These are phyloP conservation scores for Salvelinus namaycush DNA, from an alignment of 2,113 vertebrate species.

Conservation along the genomic window DNA sequence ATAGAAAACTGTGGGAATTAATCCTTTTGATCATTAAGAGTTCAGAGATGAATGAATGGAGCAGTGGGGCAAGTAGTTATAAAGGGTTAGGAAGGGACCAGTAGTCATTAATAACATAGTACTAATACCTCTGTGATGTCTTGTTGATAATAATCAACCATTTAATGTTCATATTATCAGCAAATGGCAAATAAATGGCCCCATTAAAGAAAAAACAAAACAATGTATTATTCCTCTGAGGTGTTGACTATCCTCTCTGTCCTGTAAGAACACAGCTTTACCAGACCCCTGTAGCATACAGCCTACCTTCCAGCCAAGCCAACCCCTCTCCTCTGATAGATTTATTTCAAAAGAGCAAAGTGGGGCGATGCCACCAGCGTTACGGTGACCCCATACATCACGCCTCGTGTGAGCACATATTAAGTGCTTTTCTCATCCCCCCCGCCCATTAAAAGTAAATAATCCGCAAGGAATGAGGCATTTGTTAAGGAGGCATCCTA, in stretches of 20 bases:
- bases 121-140: slow-evolving; percentile 33
- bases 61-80: slow-evolving; percentile 30
- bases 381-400: slow-evolving; percentile 75
- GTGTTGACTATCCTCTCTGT: slow-evolving; percentile 8
- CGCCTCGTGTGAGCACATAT: slow-evolving; percentile 71
- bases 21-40: slow-evolving; percentile 72
- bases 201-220: slow-evolving; percentile 33
- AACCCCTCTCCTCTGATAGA: slow-evolving; percentile 47
- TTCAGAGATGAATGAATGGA: slow-evolving; percentile 55
- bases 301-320: slow-evolving; percentile 28
- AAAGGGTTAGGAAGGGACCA: slow-evolving; percentile 54
- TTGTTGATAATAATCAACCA: slow-evolving; percentile 50
- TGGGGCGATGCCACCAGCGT: slow-evolving; percentile 51
- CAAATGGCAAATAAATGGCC: slow-evolving; percentile 53
- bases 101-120: slow-evolving; percentile 56
- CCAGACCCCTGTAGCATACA: slow-evolving; percentile 19
- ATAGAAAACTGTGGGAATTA: slow-evolving; percentile 65
- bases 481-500: slow-evolving; percentile 57
- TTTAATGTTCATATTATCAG: slow-evolving; percentile 49
- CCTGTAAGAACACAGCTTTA: slow-evolving; percentile 18
- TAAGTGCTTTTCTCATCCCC: slow-evolving; percentile 69
- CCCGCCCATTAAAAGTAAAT: slow-evolving; percentile 77
- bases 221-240: background rate
- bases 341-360: slow-evolving; percentile 65
- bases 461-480: slow-evolving; percentile 70